phyloP scores from a whole-genome alignment of 2,113 vertebrate genomes.

The Pogona vitticeps region DNA sequence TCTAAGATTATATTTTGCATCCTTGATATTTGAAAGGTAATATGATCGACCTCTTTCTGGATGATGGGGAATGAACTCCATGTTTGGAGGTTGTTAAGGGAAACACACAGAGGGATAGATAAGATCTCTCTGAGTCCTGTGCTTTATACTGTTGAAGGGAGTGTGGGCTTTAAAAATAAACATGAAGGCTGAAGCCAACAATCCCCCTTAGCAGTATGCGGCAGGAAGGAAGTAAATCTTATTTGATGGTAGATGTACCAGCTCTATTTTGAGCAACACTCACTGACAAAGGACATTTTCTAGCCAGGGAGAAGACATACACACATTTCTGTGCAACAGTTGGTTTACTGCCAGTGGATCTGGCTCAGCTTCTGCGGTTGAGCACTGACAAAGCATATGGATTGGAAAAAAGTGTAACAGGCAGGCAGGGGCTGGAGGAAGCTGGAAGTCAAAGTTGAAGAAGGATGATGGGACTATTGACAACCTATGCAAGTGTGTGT shows the following conservation, averaged over 20 bases:
- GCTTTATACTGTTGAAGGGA: constrained; percentile 23
- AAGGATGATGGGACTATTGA: neutral
- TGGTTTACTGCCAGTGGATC: neutral
- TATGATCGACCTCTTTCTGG: constrained; percentile 37
- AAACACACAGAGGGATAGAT: neutral
- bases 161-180: constrained; percentile 50
- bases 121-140: constrained; percentile 42
- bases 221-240: constrained; percentile 45
- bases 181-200: constrained; percentile 20
- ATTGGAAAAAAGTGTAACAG: neutral
- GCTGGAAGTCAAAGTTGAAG: neutral
- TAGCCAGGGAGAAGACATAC: neutral
- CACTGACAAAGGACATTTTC: neutral
- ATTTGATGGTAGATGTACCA: neutral
- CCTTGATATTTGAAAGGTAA: neutral
- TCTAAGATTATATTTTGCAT: constrained; percentile 11
- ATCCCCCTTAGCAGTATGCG: neutral
- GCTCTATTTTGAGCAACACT: neutral
- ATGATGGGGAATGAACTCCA: constrained; percentile 19
- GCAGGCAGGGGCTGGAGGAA: neutral
- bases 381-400: neutral
- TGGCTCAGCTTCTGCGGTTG: neutral
- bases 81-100: constrained; percentile 35
- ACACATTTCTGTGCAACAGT: neutral
- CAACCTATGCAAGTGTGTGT: neutral